phyloP scores from a whole-genome alignment of 1,140 invertebrate genomes.

The Drosophila pruinosa region DNA sequence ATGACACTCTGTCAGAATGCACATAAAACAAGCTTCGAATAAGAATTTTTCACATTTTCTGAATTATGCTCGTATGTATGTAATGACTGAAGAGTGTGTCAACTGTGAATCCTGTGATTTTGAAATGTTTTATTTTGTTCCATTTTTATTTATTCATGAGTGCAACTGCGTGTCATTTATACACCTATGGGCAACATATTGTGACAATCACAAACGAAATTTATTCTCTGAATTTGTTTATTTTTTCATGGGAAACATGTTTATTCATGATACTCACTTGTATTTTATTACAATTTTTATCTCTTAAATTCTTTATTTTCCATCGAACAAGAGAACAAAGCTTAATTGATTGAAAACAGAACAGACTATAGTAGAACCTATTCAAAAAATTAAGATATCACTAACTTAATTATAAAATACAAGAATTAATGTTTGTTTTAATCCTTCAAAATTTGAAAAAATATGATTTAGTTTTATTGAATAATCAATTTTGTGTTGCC shows the following conservation, averaged over 20 bases:
- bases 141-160: conserved; percentile 30
- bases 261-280: conserved; percentile 6
- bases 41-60: conserved; percentile 15
- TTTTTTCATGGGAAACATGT: conserved; percentile 21
- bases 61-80: neutral
- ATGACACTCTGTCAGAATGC: conserved; percentile 47
- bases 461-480: no score
- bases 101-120: conserved; percentile 28
- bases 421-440: no score
- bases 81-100: conserved; percentile 22
- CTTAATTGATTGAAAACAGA: no score
- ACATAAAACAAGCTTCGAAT: conserved; percentile 38
- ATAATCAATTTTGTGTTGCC: no score
- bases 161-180: conserved; percentile 24
- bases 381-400: no score
- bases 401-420: no score
- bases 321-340: no score
- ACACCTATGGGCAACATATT: conserved; percentile 9
- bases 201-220: conserved; percentile 19
- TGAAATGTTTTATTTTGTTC: neutral
- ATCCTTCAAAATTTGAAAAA: no score
- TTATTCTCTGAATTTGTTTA: neutral
- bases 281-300: neutral
- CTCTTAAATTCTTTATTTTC: neutral
- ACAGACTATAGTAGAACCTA: no score